phyloP scores from a whole-genome alignment of 2,797 vertebrate genomes.

The Lutjanus campechanus region DNA sequence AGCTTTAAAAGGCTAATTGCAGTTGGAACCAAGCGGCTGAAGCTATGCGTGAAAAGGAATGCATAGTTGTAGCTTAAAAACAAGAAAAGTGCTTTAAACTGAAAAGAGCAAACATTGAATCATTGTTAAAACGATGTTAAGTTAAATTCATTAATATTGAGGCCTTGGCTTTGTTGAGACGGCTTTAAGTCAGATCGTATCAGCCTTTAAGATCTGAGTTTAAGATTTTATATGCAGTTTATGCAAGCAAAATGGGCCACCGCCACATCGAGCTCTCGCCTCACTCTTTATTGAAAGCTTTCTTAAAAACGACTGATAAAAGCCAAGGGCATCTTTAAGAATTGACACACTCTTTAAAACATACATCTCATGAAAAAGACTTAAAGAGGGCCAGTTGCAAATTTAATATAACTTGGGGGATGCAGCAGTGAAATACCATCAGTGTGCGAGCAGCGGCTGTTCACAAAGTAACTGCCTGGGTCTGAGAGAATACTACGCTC shows the following conservation, averaged over 20 bases:
- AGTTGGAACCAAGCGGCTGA: slow-evolving; percentile 34
- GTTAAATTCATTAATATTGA: slow-evolving; percentile 83
- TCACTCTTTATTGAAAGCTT: slow-evolving; percentile 75
- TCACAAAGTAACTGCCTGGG: slow-evolving; percentile 79
- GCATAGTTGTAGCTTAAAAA: slow-evolving; percentile 47
- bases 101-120: slow-evolving; percentile 81
- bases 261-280: slow-evolving; percentile 69
- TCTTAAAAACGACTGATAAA: slow-evolving; percentile 81
- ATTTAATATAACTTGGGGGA: slow-evolving; percentile 87
- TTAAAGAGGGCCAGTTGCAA: slow-evolving; percentile 85
- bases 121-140: slow-evolving; percentile 76
- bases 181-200: slow-evolving; percentile 78
- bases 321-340: slow-evolving; percentile 85
- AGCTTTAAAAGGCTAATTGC: slow-evolving; percentile 55
- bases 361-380: slow-evolving; percentile 85
- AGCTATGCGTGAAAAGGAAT: slow-evolving; percentile 62
- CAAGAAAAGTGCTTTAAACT: slow-evolving; percentile 65
- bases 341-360: slow-evolving; percentile 87
- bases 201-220: slow-evolving; percentile 77
- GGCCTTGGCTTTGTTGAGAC: slow-evolving; percentile 73
- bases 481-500: slow-evolving; percentile 82
- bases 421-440: slow-evolving; percentile 81
- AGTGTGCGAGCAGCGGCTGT: slow-evolving; percentile 69
- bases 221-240: slow-evolving; percentile 86
- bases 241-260: slow-evolving; percentile 82